Conservation (phyloP, 2,797 vertebrate genomes). For the Ciconia nigra region DNA sequence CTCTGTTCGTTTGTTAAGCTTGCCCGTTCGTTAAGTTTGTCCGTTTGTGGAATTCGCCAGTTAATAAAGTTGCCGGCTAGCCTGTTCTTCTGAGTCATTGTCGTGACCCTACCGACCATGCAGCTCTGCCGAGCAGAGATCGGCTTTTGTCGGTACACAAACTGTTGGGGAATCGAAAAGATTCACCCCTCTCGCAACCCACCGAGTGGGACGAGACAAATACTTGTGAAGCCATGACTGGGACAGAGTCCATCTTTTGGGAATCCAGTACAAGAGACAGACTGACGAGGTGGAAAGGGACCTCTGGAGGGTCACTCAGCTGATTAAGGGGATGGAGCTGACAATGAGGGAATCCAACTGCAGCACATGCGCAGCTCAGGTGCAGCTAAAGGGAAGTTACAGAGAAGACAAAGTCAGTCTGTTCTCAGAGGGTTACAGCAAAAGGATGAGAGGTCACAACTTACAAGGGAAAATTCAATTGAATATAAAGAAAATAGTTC, state of each 20-base stretch:
- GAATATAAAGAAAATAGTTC: not conserved
- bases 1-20: too few relatives aligned
- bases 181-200: too few relatives aligned
- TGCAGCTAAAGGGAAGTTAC: not conserved
- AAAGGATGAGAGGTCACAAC: not conserved
- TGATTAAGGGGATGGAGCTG: not conserved
- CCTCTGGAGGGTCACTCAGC: not conserved
- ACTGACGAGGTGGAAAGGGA: not conserved
- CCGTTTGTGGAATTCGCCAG: too few relatives aligned
- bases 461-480: not conserved
- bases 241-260: not conserved
- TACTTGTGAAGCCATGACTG: not conserved
- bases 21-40: too few relatives aligned
- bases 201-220: too few relatives aligned
- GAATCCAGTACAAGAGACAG: not conserved
- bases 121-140: too few relatives aligned
- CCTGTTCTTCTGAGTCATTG: too few relatives aligned
- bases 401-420: not conserved
- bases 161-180: too few relatives aligned
- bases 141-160: too few relatives aligned
- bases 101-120: too few relatives aligned
- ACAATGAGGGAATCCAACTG: not conserved
- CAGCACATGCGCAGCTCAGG: not conserved
- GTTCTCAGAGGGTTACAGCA: not conserved
- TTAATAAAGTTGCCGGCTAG: too few relatives aligned